Conservation (phyloP, 2,888 invertebrate genomes). For the Caprella mutica region DNA sequence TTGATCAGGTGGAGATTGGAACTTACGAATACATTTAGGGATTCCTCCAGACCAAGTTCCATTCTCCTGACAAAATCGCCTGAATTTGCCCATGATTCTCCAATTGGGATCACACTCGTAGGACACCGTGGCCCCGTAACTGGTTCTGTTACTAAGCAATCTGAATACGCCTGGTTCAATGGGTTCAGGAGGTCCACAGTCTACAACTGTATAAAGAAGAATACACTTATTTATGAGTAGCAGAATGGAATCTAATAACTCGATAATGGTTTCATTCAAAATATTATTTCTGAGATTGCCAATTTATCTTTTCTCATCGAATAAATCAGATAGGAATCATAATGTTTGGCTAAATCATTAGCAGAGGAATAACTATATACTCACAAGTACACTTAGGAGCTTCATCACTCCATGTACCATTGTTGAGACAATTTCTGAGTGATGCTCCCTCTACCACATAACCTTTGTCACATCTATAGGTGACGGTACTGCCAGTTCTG, state of each 20-base stretch:
- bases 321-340: background rate
- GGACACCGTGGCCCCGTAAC: constrained; percentile 61
- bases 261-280: background rate
- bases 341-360: background rate
- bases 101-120: constrained; percentile 69
- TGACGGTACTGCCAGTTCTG: constrained; percentile 71
- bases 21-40: constrained; percentile 63
- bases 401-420: constrained; percentile 84
- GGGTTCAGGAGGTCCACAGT: constrained; percentile 57
- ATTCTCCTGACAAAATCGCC: constrained; percentile 72
- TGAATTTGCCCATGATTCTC: constrained; percentile 67
- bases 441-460: constrained; percentile 70
- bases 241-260: background rate
- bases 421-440: constrained; percentile 60
- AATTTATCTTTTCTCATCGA: background rate
- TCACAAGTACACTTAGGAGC: constrained; percentile 55
- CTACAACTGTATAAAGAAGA: constrained; percentile 52
- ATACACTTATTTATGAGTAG: background rate
- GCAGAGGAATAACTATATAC: constrained; percentile 48
- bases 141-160: constrained; percentile 58
- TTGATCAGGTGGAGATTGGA: background rate
- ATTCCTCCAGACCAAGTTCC: constrained; percentile 80
- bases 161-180: constrained; percentile 55
- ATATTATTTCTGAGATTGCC: background rate
- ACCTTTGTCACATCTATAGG: constrained; percentile 78